phyloP scores from a whole-genome alignment of 2,797 vertebrate species.

The Onychomys leucogaster region DNA sequence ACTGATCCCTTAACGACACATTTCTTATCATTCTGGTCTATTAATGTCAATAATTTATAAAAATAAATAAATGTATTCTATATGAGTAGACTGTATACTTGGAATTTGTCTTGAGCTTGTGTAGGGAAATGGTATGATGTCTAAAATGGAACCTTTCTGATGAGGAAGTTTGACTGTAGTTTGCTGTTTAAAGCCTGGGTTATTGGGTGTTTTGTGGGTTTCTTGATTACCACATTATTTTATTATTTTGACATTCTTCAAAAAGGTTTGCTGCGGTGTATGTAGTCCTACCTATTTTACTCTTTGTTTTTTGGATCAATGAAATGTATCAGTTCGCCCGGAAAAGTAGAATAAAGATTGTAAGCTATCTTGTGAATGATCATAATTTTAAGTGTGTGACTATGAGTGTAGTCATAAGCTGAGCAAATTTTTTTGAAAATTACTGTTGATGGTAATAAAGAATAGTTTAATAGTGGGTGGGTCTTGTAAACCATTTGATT shows the following conservation, averaged over 20 bases:
- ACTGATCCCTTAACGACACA: not conserved
- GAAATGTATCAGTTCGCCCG: not conserved
- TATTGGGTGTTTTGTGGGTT: not conserved
- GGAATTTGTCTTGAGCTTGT: conserved; percentile 13
- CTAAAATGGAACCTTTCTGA: not conserved
- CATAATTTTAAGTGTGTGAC: not conserved
- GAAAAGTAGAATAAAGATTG: conserved; percentile 41
- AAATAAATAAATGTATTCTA: conserved; percentile 24
- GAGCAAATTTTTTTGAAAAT: conserved; percentile 13
- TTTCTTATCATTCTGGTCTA: not conserved
- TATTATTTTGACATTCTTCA: conserved; percentile 1
- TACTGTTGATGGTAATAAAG: conserved; percentile 29
- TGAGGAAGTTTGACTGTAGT: not conserved
- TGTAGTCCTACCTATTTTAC: not conserved
- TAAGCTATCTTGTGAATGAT: not conserved
- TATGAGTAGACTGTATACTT: not conserved
- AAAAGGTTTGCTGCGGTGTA: not conserved
- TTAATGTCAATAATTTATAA: conserved; percentile 18
- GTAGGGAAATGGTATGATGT: not conserved
- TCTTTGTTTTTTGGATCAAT: conserved; percentile 48
- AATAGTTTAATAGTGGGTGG: not conserved
- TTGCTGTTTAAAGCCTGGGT: conserved; percentile 34
- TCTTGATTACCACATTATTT: conserved; percentile 21
- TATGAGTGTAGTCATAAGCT: not conserved
- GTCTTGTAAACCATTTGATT: conserved; percentile 4